Evolutionary conservation across 2,797 vertebrate genomes (phyloP), one percentile per base, ranked within the genome.

Genomic region (Anguilla pacifica): DNA sequence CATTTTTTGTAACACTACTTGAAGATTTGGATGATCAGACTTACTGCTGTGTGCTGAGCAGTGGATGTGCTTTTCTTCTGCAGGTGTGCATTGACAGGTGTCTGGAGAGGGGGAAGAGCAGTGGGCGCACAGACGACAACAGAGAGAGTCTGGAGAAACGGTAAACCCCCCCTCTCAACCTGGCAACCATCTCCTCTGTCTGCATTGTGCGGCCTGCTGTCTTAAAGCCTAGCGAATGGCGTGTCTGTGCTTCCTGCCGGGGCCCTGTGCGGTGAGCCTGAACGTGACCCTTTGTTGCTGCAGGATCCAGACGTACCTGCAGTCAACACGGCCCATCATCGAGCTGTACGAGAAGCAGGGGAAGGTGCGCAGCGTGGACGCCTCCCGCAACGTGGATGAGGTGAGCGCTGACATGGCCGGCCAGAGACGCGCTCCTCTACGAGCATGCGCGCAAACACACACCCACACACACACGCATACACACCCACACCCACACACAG

Each of bases 101-200:
- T 95, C 94, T 99, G 90, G 98, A 99, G 92, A 96, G 99, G 90
- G 98, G 99, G 83, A 98, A 99, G 93, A 98, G 96, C 95, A 99
- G 99, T 31, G 98, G 98, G 2, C 97, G 98, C 89, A 97, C 96
- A 10, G 99, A 99, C 28, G 99, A 99, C 94, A 99, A 99, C 96
- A 96, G 97, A 87, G 97, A 98, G 89, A 99, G 98, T 89, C 94
- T 99, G 95, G 96, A 98, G 90, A 99, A 99, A 95, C 98, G 98
- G 98, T 99, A 94, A 39, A n/a, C 61, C 31, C 57, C 67, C 43
- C 55, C 84, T 67, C 43, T 82, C 17, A 31, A 17, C 35, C 72
- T 1, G 13, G 13, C 35, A 17, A 0, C 74, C 1, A 9, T 83
- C 0, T 35, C 43, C 90, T 88, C 91, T 49, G 0, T 35, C 89